Percentiles rank a stretch among this genome's conserved stretches.
These are phyloP conservation scores for Drosophila trapezifrons DNA, from an alignment of 1,140 invertebrate species.

Conservation along the genomic window DNA sequence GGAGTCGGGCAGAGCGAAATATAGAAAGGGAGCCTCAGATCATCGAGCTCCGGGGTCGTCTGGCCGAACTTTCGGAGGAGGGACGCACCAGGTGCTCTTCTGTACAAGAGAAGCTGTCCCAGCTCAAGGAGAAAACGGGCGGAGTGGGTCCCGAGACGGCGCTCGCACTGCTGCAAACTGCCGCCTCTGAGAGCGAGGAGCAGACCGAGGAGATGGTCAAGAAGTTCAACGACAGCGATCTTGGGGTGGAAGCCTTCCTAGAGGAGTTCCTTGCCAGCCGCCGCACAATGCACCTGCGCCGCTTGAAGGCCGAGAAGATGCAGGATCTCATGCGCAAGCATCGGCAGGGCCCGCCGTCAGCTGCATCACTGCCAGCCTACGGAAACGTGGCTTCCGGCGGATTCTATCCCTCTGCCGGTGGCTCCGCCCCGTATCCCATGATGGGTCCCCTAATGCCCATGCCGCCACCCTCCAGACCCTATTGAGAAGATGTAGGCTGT, in stretches of 20 bases:
- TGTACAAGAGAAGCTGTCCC: conserved; percentile 88
- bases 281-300: conserved; percentile 91
- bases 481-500: conserved; percentile 31
- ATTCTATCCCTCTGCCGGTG: conserved; percentile 60
- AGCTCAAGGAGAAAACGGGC: conserved; percentile 88
- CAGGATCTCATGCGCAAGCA: conserved; percentile 88
- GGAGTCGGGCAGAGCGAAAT: conserved; percentile 94
- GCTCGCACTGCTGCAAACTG: conserved; percentile 92
- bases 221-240: conserved; percentile 89
- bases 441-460: conserved; percentile 86
- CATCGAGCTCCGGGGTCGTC: conserved; percentile 88
- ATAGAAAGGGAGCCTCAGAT: conserved; percentile 92
- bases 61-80: conserved; percentile 89
- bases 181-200: conserved; percentile 94
- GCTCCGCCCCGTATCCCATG: conserved; percentile 84
- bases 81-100: conserved; percentile 88
- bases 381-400: conserved; percentile 53
- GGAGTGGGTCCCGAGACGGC: conserved; percentile 91
- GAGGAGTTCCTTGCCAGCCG: conserved; percentile 90
- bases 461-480: conserved; percentile 83
- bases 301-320: conserved; percentile 95
- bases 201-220: conserved; percentile 92
- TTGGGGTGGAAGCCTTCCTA: conserved; percentile 91
- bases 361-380: conserved; percentile 48
- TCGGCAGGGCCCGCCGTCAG: conserved; percentile 31